phyloP scores from a whole-genome alignment of 2,888 invertebrate genomes.

The Sabellastarte sp. region DNA sequence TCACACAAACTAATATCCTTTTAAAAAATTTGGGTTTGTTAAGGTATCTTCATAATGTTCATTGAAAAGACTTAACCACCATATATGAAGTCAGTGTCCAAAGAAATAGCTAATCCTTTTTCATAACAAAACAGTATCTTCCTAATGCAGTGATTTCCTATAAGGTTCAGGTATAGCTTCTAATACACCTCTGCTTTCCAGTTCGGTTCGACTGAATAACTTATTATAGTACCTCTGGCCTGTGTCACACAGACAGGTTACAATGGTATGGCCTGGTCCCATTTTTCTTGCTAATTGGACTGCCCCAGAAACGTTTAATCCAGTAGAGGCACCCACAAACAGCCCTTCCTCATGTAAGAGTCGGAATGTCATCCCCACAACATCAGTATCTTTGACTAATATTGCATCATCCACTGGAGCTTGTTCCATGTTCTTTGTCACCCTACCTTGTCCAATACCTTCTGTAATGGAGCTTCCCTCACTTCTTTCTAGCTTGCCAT shows the following conservation, averaged over 20 bases:
- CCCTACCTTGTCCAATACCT: constrained; percentile 59
- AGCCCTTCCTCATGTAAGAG: constrained; percentile 57
- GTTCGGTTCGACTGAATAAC: constrained; percentile 44
- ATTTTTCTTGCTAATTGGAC: constrained; percentile 50
- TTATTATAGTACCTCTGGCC: constrained; percentile 57
- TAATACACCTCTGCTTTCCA: constrained; percentile 35
- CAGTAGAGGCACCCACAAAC: constrained; percentile 58
- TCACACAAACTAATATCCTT: no score
- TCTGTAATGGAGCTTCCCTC: constrained; percentile 57
- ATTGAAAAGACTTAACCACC: no score
- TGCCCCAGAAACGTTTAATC: constrained; percentile 56
- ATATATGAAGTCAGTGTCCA: no score
- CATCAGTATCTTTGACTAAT: constrained; percentile 47
- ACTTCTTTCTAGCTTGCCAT: constrained; percentile 53
- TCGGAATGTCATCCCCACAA: constrained; percentile 55
- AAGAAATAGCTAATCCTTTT: no score
- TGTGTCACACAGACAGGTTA: constrained; percentile 57
- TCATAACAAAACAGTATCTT: no score
- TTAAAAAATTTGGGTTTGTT: no score
- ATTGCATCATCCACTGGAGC: constrained; percentile 57
- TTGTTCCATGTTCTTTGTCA: constrained; percentile 56
- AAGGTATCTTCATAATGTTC: no score
- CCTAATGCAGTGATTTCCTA: constrained; percentile 34
- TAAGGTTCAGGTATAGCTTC: constrained; percentile 34
- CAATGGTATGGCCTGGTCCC: constrained; percentile 58